Base-by-base conservation (phyloP, 2,888 invertebrate genomes). In the Augiades crinisus region DNA sequence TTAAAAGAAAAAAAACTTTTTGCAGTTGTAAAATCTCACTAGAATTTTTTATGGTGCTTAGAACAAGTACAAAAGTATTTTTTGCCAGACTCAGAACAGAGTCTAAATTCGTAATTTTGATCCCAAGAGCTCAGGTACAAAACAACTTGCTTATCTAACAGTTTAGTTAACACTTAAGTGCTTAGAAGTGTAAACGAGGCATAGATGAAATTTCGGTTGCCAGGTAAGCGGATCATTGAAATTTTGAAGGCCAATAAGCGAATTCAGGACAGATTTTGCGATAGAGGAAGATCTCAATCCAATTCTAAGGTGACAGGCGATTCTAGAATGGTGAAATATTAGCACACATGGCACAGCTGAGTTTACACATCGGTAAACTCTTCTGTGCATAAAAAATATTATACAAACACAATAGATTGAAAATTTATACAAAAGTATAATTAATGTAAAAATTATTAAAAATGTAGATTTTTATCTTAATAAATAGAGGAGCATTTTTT, bases 181-280 rank as follows among this genome's bases (percentile, higher is more conserved):
- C n/a, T 40, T n/a, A 24, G 6, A 14, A n/a, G 14, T 34, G 44
- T 34, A 45, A 33, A 17, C 45, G n/a, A 14, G 61, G 63, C 10
- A 50, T 46, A 55, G 36, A 51, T 55, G 47, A 51, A 57, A 60
- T 58, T 51, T 62, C 52, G 60, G 37, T 59, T 63, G 70, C 68
- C 63, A 65, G 64, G 56, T 59, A 82, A 78, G 79, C 82, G 54
- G 72, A 67, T 69, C 65, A 65, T 55, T 58, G 60, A 63, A 70
- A 61, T 67, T 70, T 71, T 46, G 68, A 68, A 74, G 72, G 78
- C 73, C 77, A 74, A 70, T 71, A 82, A 83, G 80, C 81, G 62
- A 70, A 64, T 59, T 16, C 21, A 41, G 43, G 41, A 41, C 12
- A 50, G 38, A 47, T 60, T 62, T 63, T 31, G 63, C 60, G 59